Conservation (phyloP, 2,113 vertebrate genomes). For the Pantherophis guttatus region DNA sequence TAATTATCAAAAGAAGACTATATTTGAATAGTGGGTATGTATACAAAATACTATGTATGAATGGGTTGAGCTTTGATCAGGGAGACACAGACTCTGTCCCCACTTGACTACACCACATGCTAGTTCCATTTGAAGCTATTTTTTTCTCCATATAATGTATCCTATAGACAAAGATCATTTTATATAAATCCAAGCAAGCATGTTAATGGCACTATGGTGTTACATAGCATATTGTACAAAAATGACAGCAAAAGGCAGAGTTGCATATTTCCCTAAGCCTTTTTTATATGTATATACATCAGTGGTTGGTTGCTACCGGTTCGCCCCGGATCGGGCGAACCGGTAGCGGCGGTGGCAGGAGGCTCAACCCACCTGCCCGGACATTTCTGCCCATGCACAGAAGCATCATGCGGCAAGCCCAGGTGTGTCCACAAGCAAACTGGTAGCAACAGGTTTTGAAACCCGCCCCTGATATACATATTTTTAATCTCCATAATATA, state of each 20-base stretch:
- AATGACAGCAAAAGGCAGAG: neutral
- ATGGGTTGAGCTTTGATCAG: neutral
- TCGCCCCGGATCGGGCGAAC: no score
- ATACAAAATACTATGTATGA: neutral
- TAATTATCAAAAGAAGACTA: neutral
- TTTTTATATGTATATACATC: neutral
- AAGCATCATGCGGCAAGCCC: no score
- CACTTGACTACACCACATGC: neutral
- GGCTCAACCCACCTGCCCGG: no score
- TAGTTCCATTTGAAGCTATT: neutral
- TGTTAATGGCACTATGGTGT: neutral
- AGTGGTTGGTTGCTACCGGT: no score
- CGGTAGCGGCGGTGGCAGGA: no score
- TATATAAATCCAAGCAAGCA: neutral
- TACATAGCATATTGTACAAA: neutral
- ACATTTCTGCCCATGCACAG: no score
- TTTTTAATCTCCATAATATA: conserved; percentile 18
- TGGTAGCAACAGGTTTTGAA: no score
- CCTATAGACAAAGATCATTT: neutral
- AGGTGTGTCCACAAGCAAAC: no score
- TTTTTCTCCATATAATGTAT: neutral
- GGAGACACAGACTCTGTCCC: neutral
- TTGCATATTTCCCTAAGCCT: conserved; percentile 21
- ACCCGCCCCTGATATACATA: neutral
- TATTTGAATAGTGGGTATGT: neutral